A percentile compares a stretch with the other conserved stretches of the same genome.
phyloP scores from a whole-genome alignment of 1,140 invertebrate species.

The Platyura marginata region DNA sequence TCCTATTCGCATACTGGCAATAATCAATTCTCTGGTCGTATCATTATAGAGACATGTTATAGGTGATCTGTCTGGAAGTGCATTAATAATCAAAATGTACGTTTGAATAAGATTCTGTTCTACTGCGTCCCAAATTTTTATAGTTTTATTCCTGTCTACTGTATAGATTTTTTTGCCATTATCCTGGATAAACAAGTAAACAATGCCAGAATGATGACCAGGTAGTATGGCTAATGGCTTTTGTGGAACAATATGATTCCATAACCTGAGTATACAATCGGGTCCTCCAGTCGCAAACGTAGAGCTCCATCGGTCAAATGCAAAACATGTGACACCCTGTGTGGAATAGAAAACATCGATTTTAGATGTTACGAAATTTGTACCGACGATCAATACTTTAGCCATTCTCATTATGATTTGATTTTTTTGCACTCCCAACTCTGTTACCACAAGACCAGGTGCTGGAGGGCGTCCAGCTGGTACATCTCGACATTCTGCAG shows the following conservation, averaged over 20 bases:
- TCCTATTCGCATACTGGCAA: slow-evolving; percentile 38
- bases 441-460: not conserved
- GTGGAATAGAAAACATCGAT: no score
- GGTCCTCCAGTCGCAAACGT: slow-evolving; percentile 48
- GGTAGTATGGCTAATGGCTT: slow-evolving; percentile 36
- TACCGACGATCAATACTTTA: not conserved
- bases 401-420: not conserved
- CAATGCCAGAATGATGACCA: slow-evolving; percentile 50
- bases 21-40: slow-evolving; percentile 37
- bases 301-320: slow-evolving; percentile 31
- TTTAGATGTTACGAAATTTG: no score
- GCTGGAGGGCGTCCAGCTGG: not conserved
- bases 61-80: slow-evolving; percentile 31
- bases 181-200: slow-evolving; percentile 43
- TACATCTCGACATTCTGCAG: slow-evolving; percentile 26
- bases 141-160: slow-evolving; percentile 36
- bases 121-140: slow-evolving; percentile 49
- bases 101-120: slow-evolving; percentile 22
- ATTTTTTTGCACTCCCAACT: not conserved
- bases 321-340: slow-evolving; percentile 35
- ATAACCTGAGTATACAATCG: slow-evolving; percentile 49
- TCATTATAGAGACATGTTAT: slow-evolving; percentile 41
- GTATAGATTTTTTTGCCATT: slow-evolving; percentile 52
- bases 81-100: slow-evolving; percentile 34
- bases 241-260: slow-evolving; percentile 52